These are phyloP conservation scores for Cinclus mexicanus DNA, from an alignment of 2,113 vertebrate species.

Conservation along the genomic window DNA sequence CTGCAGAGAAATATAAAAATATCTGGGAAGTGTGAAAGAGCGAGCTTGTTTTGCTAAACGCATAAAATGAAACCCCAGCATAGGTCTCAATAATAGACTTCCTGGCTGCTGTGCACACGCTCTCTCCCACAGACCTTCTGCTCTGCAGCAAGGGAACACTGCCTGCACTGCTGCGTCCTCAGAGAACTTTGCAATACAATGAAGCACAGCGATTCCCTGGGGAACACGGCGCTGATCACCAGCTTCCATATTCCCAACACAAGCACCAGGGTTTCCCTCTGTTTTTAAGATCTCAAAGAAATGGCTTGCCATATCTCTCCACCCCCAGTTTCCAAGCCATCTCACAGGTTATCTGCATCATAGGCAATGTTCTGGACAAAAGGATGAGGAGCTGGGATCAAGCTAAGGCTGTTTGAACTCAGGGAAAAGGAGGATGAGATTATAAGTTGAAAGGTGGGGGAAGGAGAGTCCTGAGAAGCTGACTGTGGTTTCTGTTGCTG, in stretches of 20 bases:
- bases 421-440: background rate
- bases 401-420: background rate
- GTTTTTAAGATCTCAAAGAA: background rate
- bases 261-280: background rate
- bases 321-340: background rate
- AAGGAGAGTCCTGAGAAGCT: background rate
- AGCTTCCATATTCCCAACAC: background rate
- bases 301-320: accelerated
- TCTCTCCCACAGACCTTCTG: slow-evolving; percentile 43
- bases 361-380: background rate
- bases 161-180: background rate
- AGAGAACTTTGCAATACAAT: background rate
- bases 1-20: slow-evolving; percentile 70
- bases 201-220: background rate
- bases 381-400: background rate
- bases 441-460: accelerated
- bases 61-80: slow-evolving; percentile 45
- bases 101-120: slow-evolving; percentile 20
- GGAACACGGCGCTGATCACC: background rate
- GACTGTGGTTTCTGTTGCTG: background rate
- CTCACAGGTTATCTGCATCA: background rate
- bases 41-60: slow-evolving; percentile 48
- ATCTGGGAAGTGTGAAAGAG: slow-evolving; percentile 67
- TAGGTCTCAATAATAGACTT: slow-evolving; percentile 32
- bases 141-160: slow-evolving; percentile 26